These are phyloP conservation scores for Zygaena filipendulae DNA, from an alignment of 2,888 invertebrate genomes.

Conservation along the genomic window DNA sequence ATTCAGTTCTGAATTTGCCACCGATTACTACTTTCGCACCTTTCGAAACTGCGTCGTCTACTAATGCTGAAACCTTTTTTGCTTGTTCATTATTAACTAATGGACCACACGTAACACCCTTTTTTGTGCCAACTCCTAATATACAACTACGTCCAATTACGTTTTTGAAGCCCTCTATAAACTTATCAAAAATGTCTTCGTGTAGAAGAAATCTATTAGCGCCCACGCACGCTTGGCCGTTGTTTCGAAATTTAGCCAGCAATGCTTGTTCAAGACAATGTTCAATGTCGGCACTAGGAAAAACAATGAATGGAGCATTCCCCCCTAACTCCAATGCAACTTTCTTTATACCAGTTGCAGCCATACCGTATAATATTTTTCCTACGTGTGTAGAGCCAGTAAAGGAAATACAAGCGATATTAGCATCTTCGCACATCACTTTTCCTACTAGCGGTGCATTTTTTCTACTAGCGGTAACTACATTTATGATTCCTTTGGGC, in stretches of 20 bases:
- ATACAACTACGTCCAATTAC: constrained; percentile 75
- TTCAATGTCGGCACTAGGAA: constrained; percentile 89
- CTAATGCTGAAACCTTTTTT: constrained; percentile 81
- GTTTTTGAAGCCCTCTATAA: constrained; percentile 76
- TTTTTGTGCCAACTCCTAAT: constrained; percentile 81
- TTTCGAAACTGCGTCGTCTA: constrained; percentile 88
- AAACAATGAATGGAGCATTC: constrained; percentile 98
- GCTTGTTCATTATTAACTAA: constrained; percentile 89
- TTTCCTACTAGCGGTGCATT: constrained; percentile 86
- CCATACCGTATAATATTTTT: constrained; percentile 86
- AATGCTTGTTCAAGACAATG: constrained; percentile 88
- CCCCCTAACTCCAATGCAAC: constrained; percentile 96
- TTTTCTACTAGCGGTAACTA: constrained; percentile 81
- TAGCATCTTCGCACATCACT: constrained; percentile 84
- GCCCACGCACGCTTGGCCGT: constrained; percentile 97
- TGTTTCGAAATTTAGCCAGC: constrained; percentile 93
- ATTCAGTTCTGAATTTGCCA: constrained; percentile 72
- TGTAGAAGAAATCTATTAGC: constrained; percentile 92
- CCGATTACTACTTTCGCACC: constrained; percentile 85
- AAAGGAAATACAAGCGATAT: constrained; percentile 91
- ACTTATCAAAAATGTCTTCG: constrained; percentile 80
- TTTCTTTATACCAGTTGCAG: constrained; percentile 87
- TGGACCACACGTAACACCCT: constrained; percentile 87
- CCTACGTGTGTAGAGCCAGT: constrained; percentile 96
- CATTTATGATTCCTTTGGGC: constrained; percentile 92